phyloP scores from a whole-genome alignment of 2,888 invertebrate genomes.

The Lasioglossum leucozonium region DNA sequence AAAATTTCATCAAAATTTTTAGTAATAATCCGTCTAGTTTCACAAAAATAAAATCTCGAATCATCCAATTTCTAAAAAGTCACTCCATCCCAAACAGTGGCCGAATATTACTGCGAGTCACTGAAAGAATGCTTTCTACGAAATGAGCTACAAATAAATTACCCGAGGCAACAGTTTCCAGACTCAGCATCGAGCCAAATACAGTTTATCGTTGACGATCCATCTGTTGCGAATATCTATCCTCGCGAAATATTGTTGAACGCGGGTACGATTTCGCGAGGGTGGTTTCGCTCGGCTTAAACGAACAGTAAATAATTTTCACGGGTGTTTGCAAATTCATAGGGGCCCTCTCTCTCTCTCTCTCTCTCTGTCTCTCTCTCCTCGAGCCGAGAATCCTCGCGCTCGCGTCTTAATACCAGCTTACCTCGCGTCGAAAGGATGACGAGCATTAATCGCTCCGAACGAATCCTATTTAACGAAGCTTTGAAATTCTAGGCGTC shows the following conservation, averaged over 20 bases:
- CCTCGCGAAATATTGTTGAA: neutral
- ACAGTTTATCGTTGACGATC: neutral
- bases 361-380: no score
- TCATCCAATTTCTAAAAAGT: neutral
- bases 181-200: neutral
- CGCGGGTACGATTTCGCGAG: neutral
- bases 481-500: neutral
- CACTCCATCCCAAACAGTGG: neutral
- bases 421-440: constrained; percentile 2
- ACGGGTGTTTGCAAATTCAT: constrained; percentile 1
- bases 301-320: neutral
- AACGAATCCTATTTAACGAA: constrained; percentile 11
- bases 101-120: neutral
- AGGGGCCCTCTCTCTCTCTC: neutral
- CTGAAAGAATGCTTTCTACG: neutral
- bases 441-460: neutral
- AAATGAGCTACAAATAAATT: neutral
- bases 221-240: neutral
- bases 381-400: neutral
- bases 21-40: neutral
- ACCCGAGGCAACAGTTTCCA: neutral
- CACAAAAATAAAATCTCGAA: no score
- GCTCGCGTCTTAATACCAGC: constrained; percentile 31
- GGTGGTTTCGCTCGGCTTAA: neutral
- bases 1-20: neutral